phyloP scores from a whole-genome alignment of 2,888 invertebrate genomes.

The Coronaproctus castanopsis region DNA sequence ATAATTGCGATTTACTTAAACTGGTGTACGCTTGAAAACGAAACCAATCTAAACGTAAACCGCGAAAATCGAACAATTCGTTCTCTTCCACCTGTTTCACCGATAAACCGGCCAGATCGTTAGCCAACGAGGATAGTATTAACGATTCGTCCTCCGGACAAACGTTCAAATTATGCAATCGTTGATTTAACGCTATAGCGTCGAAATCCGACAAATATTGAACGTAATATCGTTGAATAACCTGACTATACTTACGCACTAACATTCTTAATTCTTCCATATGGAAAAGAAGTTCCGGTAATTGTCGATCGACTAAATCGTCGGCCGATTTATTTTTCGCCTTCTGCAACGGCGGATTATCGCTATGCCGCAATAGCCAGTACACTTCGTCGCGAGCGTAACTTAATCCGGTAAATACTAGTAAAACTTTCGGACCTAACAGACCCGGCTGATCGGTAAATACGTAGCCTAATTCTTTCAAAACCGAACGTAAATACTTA shows the following conservation, averaged over 20 bases:
- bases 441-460: constrained; percentile 95
- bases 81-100: constrained; percentile 93
- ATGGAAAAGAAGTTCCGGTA: constrained; percentile 91
- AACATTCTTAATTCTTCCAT: constrained; percentile 89
- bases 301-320: constrained; percentile 81
- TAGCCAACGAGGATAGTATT: constrained; percentile 79
- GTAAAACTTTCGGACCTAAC: constrained; percentile 77
- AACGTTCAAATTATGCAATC: constrained; percentile 59
- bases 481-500: constrained; percentile 83
- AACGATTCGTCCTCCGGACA: constrained; percentile 89
- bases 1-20: constrained; percentile 47
- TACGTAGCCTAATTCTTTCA: constrained; percentile 85
- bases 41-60: constrained; percentile 92
- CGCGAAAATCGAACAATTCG: constrained; percentile 85
- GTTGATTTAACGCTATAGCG: constrained; percentile 67
- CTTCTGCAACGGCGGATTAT: constrained; percentile 74
- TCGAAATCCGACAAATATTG: constrained; percentile 94
- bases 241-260: constrained; percentile 87
- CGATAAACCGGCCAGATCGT: constrained; percentile 60
- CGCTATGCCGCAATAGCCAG: constrained; percentile 89
- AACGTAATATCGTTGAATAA: constrained; percentile 92
- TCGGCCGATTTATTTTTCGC: constrained; percentile 73
- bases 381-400: constrained; percentile 91
- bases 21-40: constrained; percentile 86
- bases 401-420: constrained; percentile 89